These are phyloP conservation scores for Menidia beryllina DNA, from an alignment of 2,113 vertebrate genomes.

Conservation along the genomic window DNA sequence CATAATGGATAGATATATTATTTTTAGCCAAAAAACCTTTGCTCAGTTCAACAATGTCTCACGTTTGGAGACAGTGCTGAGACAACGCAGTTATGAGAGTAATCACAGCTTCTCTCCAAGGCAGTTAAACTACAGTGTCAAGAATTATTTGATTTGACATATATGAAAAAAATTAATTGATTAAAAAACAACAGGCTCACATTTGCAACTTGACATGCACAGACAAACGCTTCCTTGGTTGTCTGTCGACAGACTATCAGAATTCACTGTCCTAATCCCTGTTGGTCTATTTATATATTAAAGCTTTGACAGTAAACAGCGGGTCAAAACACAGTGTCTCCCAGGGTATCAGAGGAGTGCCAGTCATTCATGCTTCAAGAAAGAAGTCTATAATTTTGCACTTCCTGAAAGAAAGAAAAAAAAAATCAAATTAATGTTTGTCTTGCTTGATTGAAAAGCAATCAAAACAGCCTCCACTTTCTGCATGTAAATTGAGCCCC, in stretches of 20 bases:
- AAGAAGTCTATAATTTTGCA: constrained; percentile 67
- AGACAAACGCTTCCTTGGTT: background rate
- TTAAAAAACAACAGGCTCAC: constrained; percentile 4
- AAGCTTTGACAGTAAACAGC: constrained; percentile 44
- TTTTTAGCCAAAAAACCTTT: background rate
- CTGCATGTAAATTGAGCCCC: constrained; percentile 71
- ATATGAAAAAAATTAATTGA: no score
- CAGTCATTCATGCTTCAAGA: constrained; percentile 65
- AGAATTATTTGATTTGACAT: constrained; percentile 1
- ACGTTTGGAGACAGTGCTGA: background rate
- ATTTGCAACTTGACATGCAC: background rate
- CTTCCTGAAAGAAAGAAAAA: constrained; percentile 50
- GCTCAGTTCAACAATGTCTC: background rate
- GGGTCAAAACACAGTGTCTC: constrained; percentile 20
- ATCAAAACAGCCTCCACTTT: constrained; percentile 78
- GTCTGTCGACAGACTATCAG: background rate
- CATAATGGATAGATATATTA: no score
- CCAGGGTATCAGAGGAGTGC: constrained; percentile 56
- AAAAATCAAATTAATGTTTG: constrained; percentile 81
- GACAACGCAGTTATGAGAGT: background rate
- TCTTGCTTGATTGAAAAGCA: constrained; percentile 84
- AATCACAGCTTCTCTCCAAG: background rate
- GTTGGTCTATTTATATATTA: constrained; percentile 15
- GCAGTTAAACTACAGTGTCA: background rate
- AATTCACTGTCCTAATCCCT: background rate